Conservation (phyloP, 2,888 invertebrate species). For the Himalopsyche tibetana region DNA sequence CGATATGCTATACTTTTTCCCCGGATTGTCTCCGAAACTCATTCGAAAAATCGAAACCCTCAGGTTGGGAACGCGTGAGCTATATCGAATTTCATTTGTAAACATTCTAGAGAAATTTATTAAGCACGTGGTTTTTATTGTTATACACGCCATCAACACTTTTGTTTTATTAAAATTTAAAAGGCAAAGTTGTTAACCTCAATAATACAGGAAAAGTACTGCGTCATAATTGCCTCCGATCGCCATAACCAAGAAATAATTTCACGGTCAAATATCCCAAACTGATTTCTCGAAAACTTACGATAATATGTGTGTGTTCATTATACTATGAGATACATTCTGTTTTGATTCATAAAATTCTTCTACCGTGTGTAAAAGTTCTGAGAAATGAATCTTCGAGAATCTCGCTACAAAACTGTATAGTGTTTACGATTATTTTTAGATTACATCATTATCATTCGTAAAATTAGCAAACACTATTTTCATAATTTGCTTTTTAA, state of each 20-base stretch:
- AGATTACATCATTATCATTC: not conserved
- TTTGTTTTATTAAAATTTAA: not conserved
- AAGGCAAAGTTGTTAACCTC: not conserved
- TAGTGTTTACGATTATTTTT: not conserved
- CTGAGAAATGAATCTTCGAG: not conserved
- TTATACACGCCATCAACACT: not conserved
- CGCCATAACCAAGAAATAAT: not conserved
- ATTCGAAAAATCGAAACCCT: too few species aligned
- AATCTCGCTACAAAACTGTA: too few species aligned
- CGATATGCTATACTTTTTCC: too few species aligned
- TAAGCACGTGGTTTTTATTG: not conserved
- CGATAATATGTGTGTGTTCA: not conserved
- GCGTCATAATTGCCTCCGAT: not conserved
- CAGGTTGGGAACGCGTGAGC: too few species aligned
- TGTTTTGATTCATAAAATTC: constrained; percentile 13
- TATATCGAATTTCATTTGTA: too few species aligned
- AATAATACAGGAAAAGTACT: not conserved
- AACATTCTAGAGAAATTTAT: too few species aligned
- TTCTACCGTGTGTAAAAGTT: not conserved
- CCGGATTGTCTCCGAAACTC: too few species aligned
- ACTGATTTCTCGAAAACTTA: not conserved
- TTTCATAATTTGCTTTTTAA: too few species aligned
- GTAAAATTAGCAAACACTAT: not conserved
- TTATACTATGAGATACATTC: not conserved
- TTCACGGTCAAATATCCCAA: constrained; percentile 13